Evolutionary conservation across 23 tunicate genomes (phyloP).

Genomic region (Trididemnum clinides): DNA sequence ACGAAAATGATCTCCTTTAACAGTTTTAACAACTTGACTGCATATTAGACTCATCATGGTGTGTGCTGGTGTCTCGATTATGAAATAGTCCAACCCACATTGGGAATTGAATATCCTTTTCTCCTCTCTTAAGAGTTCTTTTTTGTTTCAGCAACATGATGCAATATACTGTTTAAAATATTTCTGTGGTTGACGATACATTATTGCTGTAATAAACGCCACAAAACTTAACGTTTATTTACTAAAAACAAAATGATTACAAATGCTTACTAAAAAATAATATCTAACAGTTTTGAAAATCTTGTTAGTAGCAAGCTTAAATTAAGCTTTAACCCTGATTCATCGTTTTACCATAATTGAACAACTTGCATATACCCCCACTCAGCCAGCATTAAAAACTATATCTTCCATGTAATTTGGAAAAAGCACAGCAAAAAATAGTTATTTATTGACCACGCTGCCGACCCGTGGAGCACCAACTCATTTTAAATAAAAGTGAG

Average conservation of each 20-base stretch:
- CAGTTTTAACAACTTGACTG: too few species aligned
- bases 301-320: neutral
- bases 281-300: neutral
- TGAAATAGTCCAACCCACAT: neutral
- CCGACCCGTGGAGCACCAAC: too few species aligned
- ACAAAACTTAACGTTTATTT: neutral
- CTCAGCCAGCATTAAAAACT: too few species aligned
- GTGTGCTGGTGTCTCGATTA: too few species aligned
- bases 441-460: too few species aligned
- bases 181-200: neutral
- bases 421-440: neutral
- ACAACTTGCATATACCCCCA: too few species aligned
- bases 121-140: neutral
- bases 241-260: neutral
- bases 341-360: too few species aligned
- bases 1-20: too few species aligned
- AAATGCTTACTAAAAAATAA: neutral
- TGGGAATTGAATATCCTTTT: too few species aligned
- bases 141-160: neutral
- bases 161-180: neutral
- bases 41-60: too few species aligned
- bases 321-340: too few species aligned
- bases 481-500: neutral
- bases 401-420: neutral
- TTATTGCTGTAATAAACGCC: neutral